Evolutionary conservation across 2,113 vertebrate species (phyloP).

Genomic region (Heterotis niloticus): DNA sequence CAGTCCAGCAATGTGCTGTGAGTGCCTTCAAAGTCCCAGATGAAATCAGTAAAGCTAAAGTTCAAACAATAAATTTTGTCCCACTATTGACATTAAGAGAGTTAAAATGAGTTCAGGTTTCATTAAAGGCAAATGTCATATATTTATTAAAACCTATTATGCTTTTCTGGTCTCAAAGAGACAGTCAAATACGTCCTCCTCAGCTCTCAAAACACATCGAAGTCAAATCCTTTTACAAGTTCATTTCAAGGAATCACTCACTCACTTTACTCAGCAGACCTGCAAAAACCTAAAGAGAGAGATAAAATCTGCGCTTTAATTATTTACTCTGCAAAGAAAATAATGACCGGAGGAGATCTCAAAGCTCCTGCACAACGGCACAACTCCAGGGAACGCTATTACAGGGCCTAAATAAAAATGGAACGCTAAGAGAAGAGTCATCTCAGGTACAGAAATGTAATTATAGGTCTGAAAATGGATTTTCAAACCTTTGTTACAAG

Average conservation of each 20-base stretch:
- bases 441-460: constrained; percentile 37
- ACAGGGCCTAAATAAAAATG: constrained; percentile 51
- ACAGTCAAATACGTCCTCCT: neutral
- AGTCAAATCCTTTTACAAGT: neutral
- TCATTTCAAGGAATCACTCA: neutral
- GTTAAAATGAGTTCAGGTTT: neutral
- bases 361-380: neutral
- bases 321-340: constrained; percentile 49
- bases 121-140: neutral
- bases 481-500: constrained; percentile 48
- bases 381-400: constrained; percentile 42
- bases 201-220: neutral
- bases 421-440: constrained; percentile 40
- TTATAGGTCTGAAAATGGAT: constrained; percentile 50
- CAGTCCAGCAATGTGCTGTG: no score
- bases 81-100: no score
- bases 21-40: neutral
- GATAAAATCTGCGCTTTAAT: constrained; percentile 43
- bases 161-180: neutral
- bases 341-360: constrained; percentile 32
- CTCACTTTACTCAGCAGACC: neutral
- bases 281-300: constrained; percentile 16
- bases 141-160: neutral
- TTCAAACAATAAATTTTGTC: neutral
- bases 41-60: neutral